phyloP scores from a whole-genome alignment of 2,888 invertebrate species.

The Macrophya annulata region DNA sequence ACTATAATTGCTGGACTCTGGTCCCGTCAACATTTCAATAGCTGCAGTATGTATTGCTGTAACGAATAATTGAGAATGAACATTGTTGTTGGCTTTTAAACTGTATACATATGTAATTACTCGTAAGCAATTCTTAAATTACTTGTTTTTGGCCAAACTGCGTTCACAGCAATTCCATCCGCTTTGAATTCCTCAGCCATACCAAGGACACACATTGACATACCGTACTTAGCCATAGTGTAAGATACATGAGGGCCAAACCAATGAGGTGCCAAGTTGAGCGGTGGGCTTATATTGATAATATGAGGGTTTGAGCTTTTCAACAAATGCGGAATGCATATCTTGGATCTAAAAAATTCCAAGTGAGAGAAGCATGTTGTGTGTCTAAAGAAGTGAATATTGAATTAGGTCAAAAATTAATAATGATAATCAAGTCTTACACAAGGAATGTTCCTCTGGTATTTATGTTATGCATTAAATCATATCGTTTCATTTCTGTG shows the following conservation, averaged over 20 bases:
- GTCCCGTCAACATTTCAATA: slow-evolving; percentile 91
- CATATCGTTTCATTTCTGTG: slow-evolving; percentile 97
- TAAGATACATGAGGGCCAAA: slow-evolving; percentile 96
- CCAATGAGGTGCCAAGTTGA: slow-evolving; percentile 95
- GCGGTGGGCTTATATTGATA: slow-evolving; percentile 96
- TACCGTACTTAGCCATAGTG: slow-evolving; percentile 99
- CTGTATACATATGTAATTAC: slow-evolving; percentile 25
- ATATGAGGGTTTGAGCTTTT: slow-evolving; percentile 96
- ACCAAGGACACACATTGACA: slow-evolving; percentile 99
- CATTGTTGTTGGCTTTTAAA: neutral
- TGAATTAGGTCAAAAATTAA: neutral
- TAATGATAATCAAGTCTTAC: slow-evolving; percentile 81
- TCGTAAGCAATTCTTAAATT: slow-evolving; percentile 62
- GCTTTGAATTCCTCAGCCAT: slow-evolving; percentile 96
- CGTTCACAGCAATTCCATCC: slow-evolving; percentile 94
- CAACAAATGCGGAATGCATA: slow-evolving; percentile 92
- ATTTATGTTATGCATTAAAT: slow-evolving; percentile 97
- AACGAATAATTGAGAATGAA: slow-evolving; percentile 64
- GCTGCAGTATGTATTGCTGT: slow-evolving; percentile 96
- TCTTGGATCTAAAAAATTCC: slow-evolving; percentile 87
- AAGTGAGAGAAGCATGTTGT: neutral
- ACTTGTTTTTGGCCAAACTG: slow-evolving; percentile 97
- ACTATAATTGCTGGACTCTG: slow-evolving; percentile 84
- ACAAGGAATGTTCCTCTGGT: slow-evolving; percentile 97
- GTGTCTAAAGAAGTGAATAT: neutral